phyloP scores from a whole-genome alignment of 92 coral and sea anemone genomes.

The Parazoanthus darwini region DNA sequence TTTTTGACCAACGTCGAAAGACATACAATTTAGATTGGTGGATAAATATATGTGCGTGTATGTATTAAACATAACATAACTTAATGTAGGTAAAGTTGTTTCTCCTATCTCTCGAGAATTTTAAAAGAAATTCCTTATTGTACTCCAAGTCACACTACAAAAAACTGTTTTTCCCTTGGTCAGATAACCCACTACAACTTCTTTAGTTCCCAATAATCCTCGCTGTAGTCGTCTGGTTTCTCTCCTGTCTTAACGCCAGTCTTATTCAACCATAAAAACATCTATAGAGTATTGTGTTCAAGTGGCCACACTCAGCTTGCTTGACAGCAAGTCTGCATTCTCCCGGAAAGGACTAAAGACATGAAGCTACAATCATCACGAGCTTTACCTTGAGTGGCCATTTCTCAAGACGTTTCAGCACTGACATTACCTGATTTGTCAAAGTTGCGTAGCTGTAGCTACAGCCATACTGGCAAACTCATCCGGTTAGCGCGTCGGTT shows the following conservation, averaged over 20 bases:
- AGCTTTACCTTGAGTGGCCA: not conserved
- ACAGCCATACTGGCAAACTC: conserved; percentile 62
- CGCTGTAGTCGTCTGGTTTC: not conserved
- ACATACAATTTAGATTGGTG: not conserved
- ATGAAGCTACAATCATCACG: not conserved
- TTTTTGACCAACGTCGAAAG: no score
- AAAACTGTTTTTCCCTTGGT: not conserved
- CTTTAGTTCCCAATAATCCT: not conserved
- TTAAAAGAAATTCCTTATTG: no score
- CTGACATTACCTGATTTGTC: not conserved
- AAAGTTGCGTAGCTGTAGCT: not conserved
- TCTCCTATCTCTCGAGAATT: no score
- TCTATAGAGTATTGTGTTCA: not conserved
- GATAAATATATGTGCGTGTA: not conserved
- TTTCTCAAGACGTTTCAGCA: not conserved
- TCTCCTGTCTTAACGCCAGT: not conserved
- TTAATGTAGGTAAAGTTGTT: not conserved
- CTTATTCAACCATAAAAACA: no score
- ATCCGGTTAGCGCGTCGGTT: conserved; percentile 34
- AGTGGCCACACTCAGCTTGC: not conserved
- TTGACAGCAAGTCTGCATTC: not conserved
- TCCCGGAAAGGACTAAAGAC: not conserved
- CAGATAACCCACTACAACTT: not conserved
- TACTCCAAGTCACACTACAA: no score
- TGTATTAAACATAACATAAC: not conserved